phyloP scores from a whole-genome alignment of 2,113 vertebrate genomes.

The Arenaria interpres region DNA sequence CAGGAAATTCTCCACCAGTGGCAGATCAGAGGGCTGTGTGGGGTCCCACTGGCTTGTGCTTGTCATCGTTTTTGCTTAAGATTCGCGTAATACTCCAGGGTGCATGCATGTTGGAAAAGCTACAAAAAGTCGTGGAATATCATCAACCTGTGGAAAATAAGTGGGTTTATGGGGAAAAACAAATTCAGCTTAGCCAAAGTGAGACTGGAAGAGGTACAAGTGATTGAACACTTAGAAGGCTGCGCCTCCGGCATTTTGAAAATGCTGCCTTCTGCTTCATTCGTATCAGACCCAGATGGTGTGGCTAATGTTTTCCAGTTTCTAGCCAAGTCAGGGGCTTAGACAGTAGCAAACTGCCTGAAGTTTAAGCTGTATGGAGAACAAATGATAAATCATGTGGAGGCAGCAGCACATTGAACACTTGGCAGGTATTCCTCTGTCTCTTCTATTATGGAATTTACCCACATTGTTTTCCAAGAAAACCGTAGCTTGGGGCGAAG shows the following conservation, averaged over 20 bases:
- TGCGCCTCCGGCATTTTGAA: background rate
- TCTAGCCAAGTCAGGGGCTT: background rate
- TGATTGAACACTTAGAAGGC: background rate
- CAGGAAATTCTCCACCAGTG: background rate
- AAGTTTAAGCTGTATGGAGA: background rate
- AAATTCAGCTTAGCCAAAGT: background rate
- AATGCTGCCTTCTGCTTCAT: background rate
- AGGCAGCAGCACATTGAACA: background rate
- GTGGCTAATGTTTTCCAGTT: background rate
- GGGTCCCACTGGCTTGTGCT: background rate
- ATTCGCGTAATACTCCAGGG: background rate
- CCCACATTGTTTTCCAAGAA: background rate
- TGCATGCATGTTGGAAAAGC: background rate
- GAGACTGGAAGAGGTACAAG: background rate
- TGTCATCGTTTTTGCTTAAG: background rate
- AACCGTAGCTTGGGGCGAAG: background rate
- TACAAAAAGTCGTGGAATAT: background rate
- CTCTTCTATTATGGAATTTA: background rate
- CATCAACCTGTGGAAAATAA: background rate
- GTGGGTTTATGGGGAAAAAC: background rate
- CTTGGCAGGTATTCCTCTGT: background rate
- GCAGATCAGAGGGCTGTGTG: background rate
- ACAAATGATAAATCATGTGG: background rate
- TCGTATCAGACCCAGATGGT: background rate
- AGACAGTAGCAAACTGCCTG: background rate